Base-by-base conservation (phyloP, 1,140 invertebrate genomes). In the Samia ricini region DNA sequence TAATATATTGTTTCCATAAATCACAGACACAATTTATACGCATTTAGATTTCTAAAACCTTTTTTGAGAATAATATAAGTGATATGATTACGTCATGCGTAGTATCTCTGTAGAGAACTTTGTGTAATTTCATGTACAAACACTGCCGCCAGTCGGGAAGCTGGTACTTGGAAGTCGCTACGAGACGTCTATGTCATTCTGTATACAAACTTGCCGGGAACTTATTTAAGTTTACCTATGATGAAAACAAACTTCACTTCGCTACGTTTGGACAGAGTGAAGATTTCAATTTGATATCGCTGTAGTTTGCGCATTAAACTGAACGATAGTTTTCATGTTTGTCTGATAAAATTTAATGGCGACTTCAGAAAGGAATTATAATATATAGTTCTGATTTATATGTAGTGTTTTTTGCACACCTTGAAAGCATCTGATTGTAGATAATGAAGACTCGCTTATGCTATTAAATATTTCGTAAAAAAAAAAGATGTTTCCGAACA, bases 111-210 rank as follows among this genome's bases (percentile, higher is more conserved):
- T 15, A 42, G 12, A 15, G 4, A 42, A 42, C 33, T 42, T n/a
- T n/a, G n/a, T 42, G 33, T 87, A 85, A 88, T 89, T 84, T 81
- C 68, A 68, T 81, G 72, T 76, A 77, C 74, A 89, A 85, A 89
- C 74, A 86, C 19, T 5, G 18, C 29, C 15, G 18, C 29, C 18
- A 57, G 66, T 55, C 67, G 66, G 56, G 65, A 83, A 77, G 68
- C 71, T 50, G 24, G 33, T 42, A 42, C 33, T 2, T 42, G 15
- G 33, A 42, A 20, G 10, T 57, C 6, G 26, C 5, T 29, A 2
- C 7, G 56, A 57, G 26, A 57, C 56, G 7, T 29, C 33, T 57
- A 26, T 76, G 76, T 80, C 72, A 55, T 55, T 24, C n/a, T 69
- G 74, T 79, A 73, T 75, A 79, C 75, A 82, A 86, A 87, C 83